phyloP scores from a whole-genome alignment of 2,797 vertebrate genomes.

The Hybognathus amarus region DNA sequence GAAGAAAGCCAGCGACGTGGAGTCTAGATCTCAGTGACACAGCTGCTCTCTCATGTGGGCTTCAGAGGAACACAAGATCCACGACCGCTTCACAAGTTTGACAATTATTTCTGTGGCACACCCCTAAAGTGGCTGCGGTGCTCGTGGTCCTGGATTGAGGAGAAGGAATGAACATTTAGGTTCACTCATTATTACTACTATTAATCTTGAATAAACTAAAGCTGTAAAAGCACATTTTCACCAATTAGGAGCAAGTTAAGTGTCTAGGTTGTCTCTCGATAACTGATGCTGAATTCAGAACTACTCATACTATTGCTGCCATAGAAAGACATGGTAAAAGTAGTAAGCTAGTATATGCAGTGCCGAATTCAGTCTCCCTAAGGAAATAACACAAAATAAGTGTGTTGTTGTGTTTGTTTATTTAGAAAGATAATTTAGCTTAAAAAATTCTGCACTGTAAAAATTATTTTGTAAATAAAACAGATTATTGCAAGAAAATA shows the following conservation, averaged over 20 bases:
- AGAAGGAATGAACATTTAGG: not conserved
- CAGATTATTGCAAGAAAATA: not conserved
- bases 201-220: not conserved
- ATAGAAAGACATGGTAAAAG: too few relatives aligned
- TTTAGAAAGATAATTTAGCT: not conserved
- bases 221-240: not conserved
- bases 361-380: not conserved
- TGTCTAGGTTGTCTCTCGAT: too few relatives aligned
- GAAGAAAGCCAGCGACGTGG: slow-evolving; percentile 3
- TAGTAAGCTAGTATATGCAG: too few relatives aligned
- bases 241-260: too few relatives aligned
- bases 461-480: not conserved
- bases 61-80: slow-evolving; percentile 23
- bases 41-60: slow-evolving; percentile 43
- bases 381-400: not conserved
- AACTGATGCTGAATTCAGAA: too few relatives aligned
- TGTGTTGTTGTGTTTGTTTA: not conserved
- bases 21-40: slow-evolving; percentile 40
- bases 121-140: not conserved
- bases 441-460: too few relatives aligned
- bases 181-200: not conserved
- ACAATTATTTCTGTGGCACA: not conserved
- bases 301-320: too few relatives aligned
- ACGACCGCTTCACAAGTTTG: not conserved
- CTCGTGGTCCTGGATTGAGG: not conserved